Base-by-base conservation (phyloP, 2,888 invertebrate species). In the Actias luna region DNA sequence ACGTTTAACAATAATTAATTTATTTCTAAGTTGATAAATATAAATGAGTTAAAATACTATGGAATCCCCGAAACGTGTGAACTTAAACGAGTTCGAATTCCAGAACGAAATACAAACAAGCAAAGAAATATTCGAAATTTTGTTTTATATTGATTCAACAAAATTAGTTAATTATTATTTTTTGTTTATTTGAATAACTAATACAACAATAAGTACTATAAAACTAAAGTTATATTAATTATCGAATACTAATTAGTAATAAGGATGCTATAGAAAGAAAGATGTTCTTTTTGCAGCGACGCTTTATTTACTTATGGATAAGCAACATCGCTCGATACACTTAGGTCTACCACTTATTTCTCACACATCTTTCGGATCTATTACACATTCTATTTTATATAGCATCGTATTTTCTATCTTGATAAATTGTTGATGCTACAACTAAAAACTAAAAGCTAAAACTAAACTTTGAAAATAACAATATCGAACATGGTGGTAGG, bases 1-100 rank as follows among this genome's bases (percentile, higher is more conserved):
- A 12, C 46, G 22, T 12, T 4, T n/a, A 50, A 25, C 22, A 50
- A 2, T 50, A 22, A 50, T 50, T 8, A 50, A 50, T 50, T 25
- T 50, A 50, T 25, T 50, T 10, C 22, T 3, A 50, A 50, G 10
- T n/a, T n/a, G n/a, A 12, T 12, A 50, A 12, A 50, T 2, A 25
- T 50, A 39, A n/a, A 39, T 39, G 18, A 7, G 22, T 22, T 10
- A 46, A 46, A 25, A 22, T 16, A 50, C 25, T 50, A 25, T 22
- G 3, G 1, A 55, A 55, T 55, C 36, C 29, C 16, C 33, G 69
- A 72, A 72, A 70, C 68, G 67, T 64, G 65, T 63, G 72, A 71
- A 73, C 35, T 70, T 71, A 69, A 82, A 78, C 76, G 71, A 71
- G 80, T 76, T 70, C 65, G 67, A 63, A 67, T 46, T 50, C 1